phyloP scores from a whole-genome alignment of 2,888 invertebrate species.

The Chrysolina haemoptera region DNA sequence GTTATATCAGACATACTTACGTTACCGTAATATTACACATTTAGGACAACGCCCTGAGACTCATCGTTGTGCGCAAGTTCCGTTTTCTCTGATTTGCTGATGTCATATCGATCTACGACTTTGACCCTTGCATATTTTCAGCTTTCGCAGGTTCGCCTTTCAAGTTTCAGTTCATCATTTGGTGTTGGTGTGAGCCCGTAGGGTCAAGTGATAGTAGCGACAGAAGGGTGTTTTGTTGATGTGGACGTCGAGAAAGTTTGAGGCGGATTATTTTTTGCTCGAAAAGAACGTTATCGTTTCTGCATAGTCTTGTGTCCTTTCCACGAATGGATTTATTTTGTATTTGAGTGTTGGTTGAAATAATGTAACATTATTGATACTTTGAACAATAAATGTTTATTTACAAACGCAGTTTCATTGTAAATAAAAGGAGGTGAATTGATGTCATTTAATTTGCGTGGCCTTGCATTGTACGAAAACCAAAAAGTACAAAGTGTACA shows the following conservation, averaged over 20 bases:
- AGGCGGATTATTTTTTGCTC: too few species aligned
- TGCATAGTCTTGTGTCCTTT: too few species aligned
- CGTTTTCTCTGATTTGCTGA: neutral
- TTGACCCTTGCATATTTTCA: neutral
- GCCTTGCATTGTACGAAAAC: neutral
- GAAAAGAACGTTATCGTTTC: too few species aligned
- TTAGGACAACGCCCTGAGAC: neutral
- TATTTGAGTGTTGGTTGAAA: too few species aligned
- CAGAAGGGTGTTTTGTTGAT: neutral
- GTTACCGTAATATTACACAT: constrained; percentile 1
- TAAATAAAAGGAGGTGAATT: neutral
- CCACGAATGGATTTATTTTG: too few species aligned
- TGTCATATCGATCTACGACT: too few species aligned
- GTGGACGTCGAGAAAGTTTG: too few species aligned
- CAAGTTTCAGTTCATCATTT: neutral
- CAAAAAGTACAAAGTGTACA: neutral
- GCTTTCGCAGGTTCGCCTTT: neutral
- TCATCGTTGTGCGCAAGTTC: neutral
- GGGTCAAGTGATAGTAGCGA: too few species aligned
- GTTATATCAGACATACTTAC: neutral
- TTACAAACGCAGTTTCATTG: neutral
- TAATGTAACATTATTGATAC: too few species aligned
- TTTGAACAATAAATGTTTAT: neutral
- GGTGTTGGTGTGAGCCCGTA: neutral
- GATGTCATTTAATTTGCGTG: neutral